Evolutionary conservation across 2,113 vertebrate genomes (phyloP).

Genomic region (Illadopsis cleaveri): DNA sequence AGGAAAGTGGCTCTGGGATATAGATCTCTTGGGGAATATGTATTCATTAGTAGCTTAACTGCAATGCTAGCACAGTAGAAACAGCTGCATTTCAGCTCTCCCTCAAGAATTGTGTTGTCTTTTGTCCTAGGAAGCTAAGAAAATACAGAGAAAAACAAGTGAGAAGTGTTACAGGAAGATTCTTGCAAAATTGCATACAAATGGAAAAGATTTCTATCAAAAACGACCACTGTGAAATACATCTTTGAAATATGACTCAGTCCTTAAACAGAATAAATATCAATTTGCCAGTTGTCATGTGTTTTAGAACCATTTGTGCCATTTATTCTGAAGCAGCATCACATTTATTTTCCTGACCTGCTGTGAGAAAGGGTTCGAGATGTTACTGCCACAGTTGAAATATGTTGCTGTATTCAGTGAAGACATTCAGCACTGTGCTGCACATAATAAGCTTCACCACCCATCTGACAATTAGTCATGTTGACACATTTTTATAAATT

Average conservation of each 20-base stretch:
- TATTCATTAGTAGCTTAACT: constrained; percentile 34
- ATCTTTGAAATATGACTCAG: neutral
- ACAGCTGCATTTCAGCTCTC: constrained; percentile 20
- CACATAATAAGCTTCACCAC: constrained; percentile 37
- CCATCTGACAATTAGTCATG: constrained; percentile 61
- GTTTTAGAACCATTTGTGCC: neutral
- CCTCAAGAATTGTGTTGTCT: constrained; percentile 16
- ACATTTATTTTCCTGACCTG: constrained; percentile 38
- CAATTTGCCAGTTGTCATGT: neutral
- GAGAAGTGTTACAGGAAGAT: neutral
- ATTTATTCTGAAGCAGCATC: constrained; percentile 21
- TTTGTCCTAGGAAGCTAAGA: constrained; percentile 1
- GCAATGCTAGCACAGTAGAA: constrained; percentile 11
- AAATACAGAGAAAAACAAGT: neutral
- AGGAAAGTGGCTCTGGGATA: neutral
- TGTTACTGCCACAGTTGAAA: constrained; percentile 17
- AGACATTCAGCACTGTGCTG: constrained; percentile 18
- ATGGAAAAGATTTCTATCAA: neutral
- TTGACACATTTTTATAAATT: constrained; percentile 58
- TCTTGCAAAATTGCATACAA: neutral
- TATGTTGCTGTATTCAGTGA: neutral
- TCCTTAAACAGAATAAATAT: constrained; percentile 9
- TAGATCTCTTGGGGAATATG: neutral
- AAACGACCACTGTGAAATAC: neutral
- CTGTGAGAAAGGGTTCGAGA: constrained; percentile 7